Conservation (phyloP, 2,797 vertebrate genomes). For the Myoxocephalus aenaeus region DNA sequence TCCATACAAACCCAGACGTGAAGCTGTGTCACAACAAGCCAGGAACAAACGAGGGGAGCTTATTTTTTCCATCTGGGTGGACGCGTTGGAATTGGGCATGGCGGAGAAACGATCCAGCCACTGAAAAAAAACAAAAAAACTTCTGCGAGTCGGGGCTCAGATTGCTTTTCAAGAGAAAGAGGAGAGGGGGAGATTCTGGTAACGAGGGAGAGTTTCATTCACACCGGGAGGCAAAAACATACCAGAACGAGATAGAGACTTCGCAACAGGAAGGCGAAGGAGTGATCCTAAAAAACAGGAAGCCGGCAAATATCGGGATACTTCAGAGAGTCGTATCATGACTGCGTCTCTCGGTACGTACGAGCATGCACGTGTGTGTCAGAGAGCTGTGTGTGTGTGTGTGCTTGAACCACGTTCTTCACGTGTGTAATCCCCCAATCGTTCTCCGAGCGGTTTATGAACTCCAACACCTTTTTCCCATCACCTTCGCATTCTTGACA, state of each 20-base stretch:
- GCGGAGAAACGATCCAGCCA: slow-evolving; percentile 34
- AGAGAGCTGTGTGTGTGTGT: slow-evolving; percentile 1
- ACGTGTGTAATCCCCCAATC: not conserved
- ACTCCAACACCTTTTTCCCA: not conserved
- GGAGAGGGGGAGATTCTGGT: slow-evolving; percentile 42
- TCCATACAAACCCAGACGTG: slow-evolving; percentile 72
- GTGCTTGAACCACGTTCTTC: not conserved
- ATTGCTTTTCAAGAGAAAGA: slow-evolving; percentile 22
- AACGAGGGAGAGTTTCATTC: slow-evolving; percentile 50
- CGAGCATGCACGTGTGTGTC: slow-evolving; percentile 7
- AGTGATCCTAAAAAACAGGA: slow-evolving; percentile 52
- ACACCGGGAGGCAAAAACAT: slow-evolving; percentile 33
- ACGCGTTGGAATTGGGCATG: slow-evolving; percentile 52
- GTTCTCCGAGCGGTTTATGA: not conserved
- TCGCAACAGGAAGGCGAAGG: slow-evolving; percentile 46
- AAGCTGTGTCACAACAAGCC: slow-evolving; percentile 71
- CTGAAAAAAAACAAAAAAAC: slow-evolving; percentile 16
- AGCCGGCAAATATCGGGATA: slow-evolving; percentile 32
- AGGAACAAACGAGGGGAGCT: slow-evolving; percentile 60
- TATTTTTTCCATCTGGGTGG: slow-evolving; percentile 71
- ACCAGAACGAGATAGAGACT: slow-evolving; percentile 31
- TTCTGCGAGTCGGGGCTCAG: slow-evolving; percentile 29
- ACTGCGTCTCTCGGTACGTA: slow-evolving; percentile 80
- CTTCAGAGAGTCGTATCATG: slow-evolving; percentile 67
- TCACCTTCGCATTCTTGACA: not conserved